A percentile compares a stretch with the other conserved stretches of the same genome.
phyloP scores from a whole-genome alignment of 2,888 invertebrate genomes.

The Lissonota sp. region DNA sequence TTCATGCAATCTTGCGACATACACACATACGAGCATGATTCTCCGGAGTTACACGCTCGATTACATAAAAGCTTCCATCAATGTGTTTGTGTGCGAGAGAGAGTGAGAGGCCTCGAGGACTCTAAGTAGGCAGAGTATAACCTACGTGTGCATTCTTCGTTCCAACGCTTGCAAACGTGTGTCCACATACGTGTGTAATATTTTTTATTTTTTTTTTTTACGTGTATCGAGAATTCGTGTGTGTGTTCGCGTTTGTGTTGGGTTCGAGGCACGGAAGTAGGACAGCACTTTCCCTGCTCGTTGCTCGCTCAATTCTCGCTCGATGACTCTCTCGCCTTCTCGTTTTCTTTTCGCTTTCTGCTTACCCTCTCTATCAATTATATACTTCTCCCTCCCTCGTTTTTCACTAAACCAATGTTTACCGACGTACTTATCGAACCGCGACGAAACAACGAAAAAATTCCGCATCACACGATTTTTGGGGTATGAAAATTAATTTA shows the following conservation, averaged over 20 bases:
- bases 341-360: conserved; percentile 66
- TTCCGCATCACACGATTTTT: too few species aligned
- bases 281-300: conserved; percentile 78
- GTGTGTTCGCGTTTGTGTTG: conserved; percentile 29
- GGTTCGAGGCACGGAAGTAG: conserved; percentile 73
- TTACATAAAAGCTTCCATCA: conserved; percentile 75
- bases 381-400: conserved; percentile 12
- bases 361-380: conserved; percentile 22
- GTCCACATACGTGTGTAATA: conserved; percentile 4
- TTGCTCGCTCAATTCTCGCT: conserved; percentile 47
- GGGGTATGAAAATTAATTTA: too few species aligned
- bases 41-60: conserved; percentile 75
- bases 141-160: conserved; percentile 64
- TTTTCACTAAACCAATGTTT: neutral
- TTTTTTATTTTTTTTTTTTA: too few species aligned
- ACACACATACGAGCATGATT: conserved; percentile 51
- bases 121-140: conserved; percentile 62
- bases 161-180: conserved; percentile 45
- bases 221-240: neutral
- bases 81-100: neutral
- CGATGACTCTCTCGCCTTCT: conserved; percentile 46
- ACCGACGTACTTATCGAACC: too few species aligned
- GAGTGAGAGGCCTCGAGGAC: conserved; percentile 44
- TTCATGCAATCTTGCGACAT: conserved; percentile 80
- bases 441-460: too few species aligned